Percentiles rank a stretch among this genome's conserved stretches.
These are phyloP conservation scores for Bimastos eiseni DNA, from an alignment of 2,888 invertebrate genomes.

Conservation along the genomic window DNA sequence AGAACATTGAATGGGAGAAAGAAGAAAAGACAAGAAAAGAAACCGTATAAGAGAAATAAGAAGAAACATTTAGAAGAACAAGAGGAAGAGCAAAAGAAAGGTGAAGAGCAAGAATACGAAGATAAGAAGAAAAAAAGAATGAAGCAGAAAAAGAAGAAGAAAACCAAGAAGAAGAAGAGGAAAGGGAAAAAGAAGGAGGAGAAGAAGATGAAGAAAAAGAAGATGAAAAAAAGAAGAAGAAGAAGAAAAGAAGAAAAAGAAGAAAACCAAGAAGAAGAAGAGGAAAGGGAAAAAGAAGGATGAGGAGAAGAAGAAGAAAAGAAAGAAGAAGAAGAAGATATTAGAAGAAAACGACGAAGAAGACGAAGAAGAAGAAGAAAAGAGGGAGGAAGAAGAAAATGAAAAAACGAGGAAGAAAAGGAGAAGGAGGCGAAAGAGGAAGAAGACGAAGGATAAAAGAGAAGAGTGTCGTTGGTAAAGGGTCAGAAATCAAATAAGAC, in stretches of 20 bases:
- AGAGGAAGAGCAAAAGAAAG: background rate
- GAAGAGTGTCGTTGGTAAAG: too few species aligned
- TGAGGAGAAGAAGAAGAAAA: too few species aligned
- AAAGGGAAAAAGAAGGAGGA: conserved; percentile 17
- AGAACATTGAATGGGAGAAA: background rate
- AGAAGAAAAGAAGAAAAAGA: background rate
- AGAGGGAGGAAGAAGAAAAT: background rate
- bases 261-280: background rate
- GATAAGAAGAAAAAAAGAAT: conserved; percentile 7
- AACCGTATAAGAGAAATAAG: too few species aligned
- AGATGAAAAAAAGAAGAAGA: background rate
- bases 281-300: background rate
- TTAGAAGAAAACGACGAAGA: too few species aligned
- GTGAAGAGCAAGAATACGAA: background rate
- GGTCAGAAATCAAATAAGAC: too few species aligned
- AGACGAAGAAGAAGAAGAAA: too few species aligned
- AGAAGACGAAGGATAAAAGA: too few species aligned
- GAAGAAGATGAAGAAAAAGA: conserved; percentile 23
- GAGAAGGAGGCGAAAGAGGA: too few species aligned
- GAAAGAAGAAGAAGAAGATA: too few species aligned
- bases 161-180: conserved; percentile 10
- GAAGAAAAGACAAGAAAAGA: background rate
- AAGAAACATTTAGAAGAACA: too few species aligned
- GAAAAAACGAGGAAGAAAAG: background rate
- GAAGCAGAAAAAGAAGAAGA: background rate